Percentiles rank a stretch among this genome's conserved stretches.
Conservation (phyloP, 2,888 invertebrate genomes). For the Drosophila mercatorum region DNA sequence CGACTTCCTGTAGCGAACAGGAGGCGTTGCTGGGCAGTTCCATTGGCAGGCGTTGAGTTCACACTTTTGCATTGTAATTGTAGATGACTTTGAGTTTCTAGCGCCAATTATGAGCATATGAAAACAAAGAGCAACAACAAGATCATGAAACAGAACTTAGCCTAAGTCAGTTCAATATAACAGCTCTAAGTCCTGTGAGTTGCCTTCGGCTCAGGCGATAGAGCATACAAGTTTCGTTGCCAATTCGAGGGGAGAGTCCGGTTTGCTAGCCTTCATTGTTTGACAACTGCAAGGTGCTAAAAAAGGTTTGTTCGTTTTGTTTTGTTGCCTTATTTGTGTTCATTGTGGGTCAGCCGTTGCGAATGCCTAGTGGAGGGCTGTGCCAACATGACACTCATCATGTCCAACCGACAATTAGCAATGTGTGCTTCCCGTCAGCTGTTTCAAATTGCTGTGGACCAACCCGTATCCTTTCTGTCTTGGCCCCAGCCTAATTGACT, state of each 20-base stretch:
- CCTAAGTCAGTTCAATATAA: too few relatives aligned
- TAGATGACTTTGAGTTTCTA: not conserved
- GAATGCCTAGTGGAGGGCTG: slow-evolving; percentile 30
- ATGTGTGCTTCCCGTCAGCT: slow-evolving; percentile 69
- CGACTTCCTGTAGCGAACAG: slow-evolving; percentile 14
- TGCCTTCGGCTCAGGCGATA: not conserved
- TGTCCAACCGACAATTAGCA: slow-evolving; percentile 71
- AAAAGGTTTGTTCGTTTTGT: slow-evolving; percentile 46
- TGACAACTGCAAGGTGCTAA: slow-evolving; percentile 73
- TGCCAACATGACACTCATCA: slow-evolving; percentile 54
- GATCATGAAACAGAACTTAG: too few relatives aligned
- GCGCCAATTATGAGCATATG: not conserved
- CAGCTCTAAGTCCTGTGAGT: too few relatives aligned
- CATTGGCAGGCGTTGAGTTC: slow-evolving; percentile 2
- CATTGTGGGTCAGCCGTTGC: slow-evolving; percentile 32
- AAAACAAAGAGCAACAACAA: too few relatives aligned
- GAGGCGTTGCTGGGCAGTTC: slow-evolving; percentile 1
- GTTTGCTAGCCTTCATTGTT: slow-evolving; percentile 32
- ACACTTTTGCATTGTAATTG: slow-evolving; percentile 6
- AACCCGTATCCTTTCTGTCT: slow-evolving; percentile 53
- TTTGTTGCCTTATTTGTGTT: not conserved
- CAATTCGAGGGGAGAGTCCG: not conserved
- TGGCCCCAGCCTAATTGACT: slow-evolving; percentile 62
- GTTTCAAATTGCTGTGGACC: slow-evolving; percentile 44
- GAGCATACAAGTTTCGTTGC: slow-evolving; percentile 24